Base-by-base conservation (phyloP, 2,797 vertebrate species). In the Pteropus rufus region DNA sequence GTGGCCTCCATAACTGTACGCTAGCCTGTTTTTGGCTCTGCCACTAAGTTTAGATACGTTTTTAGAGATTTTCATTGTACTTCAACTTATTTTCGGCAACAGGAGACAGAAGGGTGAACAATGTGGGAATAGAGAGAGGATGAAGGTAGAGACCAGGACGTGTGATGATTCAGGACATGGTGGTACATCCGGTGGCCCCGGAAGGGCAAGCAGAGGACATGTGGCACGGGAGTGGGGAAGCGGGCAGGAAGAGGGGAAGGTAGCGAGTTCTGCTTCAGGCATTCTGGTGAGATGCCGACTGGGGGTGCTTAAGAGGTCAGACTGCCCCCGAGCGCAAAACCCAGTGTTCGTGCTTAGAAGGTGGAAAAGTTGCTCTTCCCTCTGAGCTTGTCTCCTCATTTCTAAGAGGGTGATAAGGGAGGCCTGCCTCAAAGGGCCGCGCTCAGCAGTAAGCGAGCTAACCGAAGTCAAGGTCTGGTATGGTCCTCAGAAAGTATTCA, bases 1-100 rank as follows among this genome's bases (percentile, higher is more conserved):
- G 34, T 26, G 24, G 46, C 21, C n/a, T 7, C 70, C 10, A 3
- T 2, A 29, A 1, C 1, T 2, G 5, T 34, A 23, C 2, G 2
- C 14, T 3, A 21, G n/a, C 14, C 34, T 81, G 44, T 41, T n/a
- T 46, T 44, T 46, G 67, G 49, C 52, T 86, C 87, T 41, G 31
- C 7, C 49, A 31, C 60, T 52, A 75, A 26, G 60, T 21, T 83
- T 46, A 44, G 82, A 56, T 24, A n/a, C 36, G 2, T 56, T 56
- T 58, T 29, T 5, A 41, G 52, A 91, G 58, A 23, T 15, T 15
- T 56, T 16, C n/a, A 26, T 2, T 75, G 49, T 18, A 75, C 29
- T 41, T 73, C 24, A 64, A 10, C 39, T 81, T 36, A 26, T 65
- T 72, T 95, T 88, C 21, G 34, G 60, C 36, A 44, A 52, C 0